Conservation (phyloP, 2,113 vertebrate species). For the Isurus oxyrinchus region DNA sequence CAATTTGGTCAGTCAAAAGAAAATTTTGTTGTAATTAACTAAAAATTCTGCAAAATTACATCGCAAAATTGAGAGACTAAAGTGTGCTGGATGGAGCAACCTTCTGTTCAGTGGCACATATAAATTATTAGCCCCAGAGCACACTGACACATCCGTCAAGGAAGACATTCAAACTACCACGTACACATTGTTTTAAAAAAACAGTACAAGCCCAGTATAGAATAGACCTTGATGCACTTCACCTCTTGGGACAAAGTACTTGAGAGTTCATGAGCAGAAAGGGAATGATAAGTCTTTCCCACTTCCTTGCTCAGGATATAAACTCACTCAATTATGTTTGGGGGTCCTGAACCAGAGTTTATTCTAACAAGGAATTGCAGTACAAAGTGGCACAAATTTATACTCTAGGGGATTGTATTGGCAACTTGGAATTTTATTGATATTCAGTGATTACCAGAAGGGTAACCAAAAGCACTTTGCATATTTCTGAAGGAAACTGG, state of each 20-base stretch:
- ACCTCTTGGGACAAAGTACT: neutral
- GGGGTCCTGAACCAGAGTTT: neutral
- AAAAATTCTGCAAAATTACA: neutral
- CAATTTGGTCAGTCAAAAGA: neutral
- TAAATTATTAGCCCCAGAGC: too few species aligned
- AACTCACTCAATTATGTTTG: neutral
- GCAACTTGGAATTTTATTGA: neutral
- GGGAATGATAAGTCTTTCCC: neutral
- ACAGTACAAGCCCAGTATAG: neutral
- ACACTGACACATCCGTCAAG: too few species aligned
- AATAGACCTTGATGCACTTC: neutral
- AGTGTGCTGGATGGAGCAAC: too few species aligned
- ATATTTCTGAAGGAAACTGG: neutral
- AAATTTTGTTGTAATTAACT: neutral
- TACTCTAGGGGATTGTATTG: too few species aligned
- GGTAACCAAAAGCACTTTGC: neutral
- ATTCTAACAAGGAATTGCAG: neutral
- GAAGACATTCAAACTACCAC: too few species aligned
- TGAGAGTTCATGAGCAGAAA: neutral
- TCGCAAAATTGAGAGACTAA: neutral
- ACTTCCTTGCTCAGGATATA: neutral
- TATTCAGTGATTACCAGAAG: neutral
- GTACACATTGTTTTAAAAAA: too few species aligned
- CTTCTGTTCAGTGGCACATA: too few species aligned
- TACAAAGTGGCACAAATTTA: neutral